Percentiles rank a stretch among this genome's conserved stretches.
Evolutionary conservation across 2,797 vertebrate genomes (phyloP).

Genomic region (Sebastes steindachneri): DNA sequence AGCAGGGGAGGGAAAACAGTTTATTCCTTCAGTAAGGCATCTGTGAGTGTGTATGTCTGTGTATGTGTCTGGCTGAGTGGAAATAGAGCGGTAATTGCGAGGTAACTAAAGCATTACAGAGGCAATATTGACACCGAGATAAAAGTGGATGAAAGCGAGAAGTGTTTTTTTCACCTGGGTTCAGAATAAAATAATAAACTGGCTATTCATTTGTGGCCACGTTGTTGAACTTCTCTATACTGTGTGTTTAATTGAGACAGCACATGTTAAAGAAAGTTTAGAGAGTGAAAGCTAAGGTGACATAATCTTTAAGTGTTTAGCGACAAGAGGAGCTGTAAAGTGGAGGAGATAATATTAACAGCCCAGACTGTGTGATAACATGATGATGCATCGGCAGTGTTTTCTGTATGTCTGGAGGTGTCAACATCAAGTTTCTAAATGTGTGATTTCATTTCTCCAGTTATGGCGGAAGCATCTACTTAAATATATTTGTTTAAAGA

Average conservation of each 20-base stretch:
- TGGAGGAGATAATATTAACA: neutral
- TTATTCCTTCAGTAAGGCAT: constrained; percentile 46
- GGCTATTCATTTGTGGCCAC: neutral
- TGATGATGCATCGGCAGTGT: neutral
- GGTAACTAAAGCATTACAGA: constrained; percentile 24
- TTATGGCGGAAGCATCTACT: neutral
- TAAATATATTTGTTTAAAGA: neutral
- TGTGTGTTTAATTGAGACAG: neutral
- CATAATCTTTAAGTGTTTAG: neutral
- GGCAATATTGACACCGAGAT: constrained; percentile 27
- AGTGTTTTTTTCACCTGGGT: neutral
- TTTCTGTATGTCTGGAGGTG: neutral
- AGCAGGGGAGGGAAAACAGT: constrained; percentile 41
- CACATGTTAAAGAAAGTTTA: neutral
- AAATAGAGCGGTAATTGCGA: constrained; percentile 46
- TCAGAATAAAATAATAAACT: neutral
- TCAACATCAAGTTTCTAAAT: neutral
- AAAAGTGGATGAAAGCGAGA: constrained; percentile 15
- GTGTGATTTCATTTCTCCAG: neutral
- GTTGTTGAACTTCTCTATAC: neutral
- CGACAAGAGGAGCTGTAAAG: neutral
- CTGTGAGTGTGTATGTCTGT: constrained; percentile 23
- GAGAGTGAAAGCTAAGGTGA: neutral
- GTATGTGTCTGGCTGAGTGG: constrained; percentile 12
- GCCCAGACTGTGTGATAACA: neutral